These are phyloP conservation scores for Callorhinus ursinus DNA, from an alignment of 2,113 vertebrate species.

Conservation along the genomic window DNA sequence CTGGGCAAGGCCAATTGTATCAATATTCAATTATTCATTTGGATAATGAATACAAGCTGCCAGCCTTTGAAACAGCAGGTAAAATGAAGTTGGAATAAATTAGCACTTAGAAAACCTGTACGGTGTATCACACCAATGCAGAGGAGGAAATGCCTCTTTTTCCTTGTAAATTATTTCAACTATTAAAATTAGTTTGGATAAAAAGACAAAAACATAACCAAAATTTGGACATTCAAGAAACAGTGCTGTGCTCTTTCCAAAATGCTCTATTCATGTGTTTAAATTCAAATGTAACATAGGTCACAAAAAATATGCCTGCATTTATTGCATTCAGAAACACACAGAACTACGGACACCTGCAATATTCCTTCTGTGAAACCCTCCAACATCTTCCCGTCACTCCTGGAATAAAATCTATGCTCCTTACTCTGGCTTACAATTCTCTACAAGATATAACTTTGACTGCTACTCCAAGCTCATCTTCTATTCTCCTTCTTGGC, in stretches of 20 bases:
- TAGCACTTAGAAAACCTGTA: slow-evolving; percentile 84
- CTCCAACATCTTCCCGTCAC: background rate
- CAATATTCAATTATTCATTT: slow-evolving; percentile 64
- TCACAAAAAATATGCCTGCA: background rate
- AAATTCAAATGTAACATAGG: background rate
- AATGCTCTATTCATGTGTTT: background rate
- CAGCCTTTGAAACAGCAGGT: slow-evolving; percentile 85
- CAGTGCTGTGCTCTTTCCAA: background rate
- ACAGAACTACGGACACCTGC: background rate
- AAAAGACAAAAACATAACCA: background rate
- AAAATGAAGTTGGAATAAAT: slow-evolving; percentile 84
- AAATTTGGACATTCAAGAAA: background rate
- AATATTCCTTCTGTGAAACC: background rate
- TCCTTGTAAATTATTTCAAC: slow-evolving; percentile 79
- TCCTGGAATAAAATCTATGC: background rate
- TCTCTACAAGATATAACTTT: background rate
- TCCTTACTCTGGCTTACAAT: background rate
- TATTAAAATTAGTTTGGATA: slow-evolving; percentile 76
- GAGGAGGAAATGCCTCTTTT: slow-evolving; percentile 79
- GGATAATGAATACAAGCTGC: slow-evolving; percentile 84
- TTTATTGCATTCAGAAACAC: background rate
- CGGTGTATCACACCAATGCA: slow-evolving; percentile 69
- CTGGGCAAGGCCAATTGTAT: background rate
- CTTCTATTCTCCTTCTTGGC: background rate
- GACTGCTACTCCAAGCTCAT: background rate